phyloP scores from a whole-genome alignment of 2,888 invertebrate species.

The Hedychridium roseum region DNA sequence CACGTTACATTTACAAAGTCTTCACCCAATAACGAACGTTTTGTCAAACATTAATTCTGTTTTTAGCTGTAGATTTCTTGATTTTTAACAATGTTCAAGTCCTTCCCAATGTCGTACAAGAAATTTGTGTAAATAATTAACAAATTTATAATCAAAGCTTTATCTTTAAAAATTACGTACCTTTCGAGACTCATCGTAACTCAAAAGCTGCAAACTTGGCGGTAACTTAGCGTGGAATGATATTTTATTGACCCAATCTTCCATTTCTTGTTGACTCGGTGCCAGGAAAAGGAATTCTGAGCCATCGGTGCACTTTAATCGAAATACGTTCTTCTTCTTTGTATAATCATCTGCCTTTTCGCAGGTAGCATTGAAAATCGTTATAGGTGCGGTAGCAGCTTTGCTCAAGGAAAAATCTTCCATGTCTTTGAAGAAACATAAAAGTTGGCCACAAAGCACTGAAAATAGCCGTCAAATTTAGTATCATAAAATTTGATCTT shows the following conservation, averaged over 20 bases:
- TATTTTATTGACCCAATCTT: conserved; percentile 92
- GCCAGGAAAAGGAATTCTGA: conserved; percentile 93
- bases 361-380: conserved; percentile 77
- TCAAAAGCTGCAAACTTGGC: conserved; percentile 86
- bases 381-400: conserved; percentile 86
- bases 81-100: too few species aligned
- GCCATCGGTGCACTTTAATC: conserved; percentile 86
- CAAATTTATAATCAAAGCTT: too few species aligned
- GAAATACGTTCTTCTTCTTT: conserved; percentile 93
- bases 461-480: too few species aligned
- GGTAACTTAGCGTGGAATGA: conserved; percentile 92
- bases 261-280: conserved; percentile 76
- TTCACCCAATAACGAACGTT: too few species aligned
- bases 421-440: conserved; percentile 98
- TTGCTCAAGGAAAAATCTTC: conserved; percentile 88
- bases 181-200: conserved; percentile 78
- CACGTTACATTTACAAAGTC: too few species aligned
- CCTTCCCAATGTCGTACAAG: too few species aligned
- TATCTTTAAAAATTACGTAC: too few species aligned
- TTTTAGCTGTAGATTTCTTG: too few species aligned
- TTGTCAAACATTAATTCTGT: too few species aligned
- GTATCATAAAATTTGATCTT: too few species aligned
- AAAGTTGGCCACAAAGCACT: conserved; percentile 93
- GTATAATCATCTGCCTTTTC: conserved; percentile 92
- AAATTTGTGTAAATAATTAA: too few species aligned